phyloP scores from a whole-genome alignment of 2,113 vertebrate genomes.

The Calyptommatus sinebrachiatus region DNA sequence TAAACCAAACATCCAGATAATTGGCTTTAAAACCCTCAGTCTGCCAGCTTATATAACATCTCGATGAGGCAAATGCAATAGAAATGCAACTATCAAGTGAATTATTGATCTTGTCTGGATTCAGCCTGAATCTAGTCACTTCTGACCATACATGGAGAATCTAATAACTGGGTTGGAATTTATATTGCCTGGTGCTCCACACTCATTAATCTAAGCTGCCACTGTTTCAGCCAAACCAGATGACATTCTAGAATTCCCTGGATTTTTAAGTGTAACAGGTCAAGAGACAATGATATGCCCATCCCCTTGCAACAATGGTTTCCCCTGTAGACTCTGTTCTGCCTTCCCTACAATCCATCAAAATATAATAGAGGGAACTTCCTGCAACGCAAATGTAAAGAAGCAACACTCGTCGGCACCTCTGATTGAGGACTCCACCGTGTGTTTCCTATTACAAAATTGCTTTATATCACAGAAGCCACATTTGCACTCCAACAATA shows the following conservation, averaged over 20 bases:
- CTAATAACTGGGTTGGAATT: no score
- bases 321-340: not conserved
- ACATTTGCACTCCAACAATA: conserved; percentile 53
- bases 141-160: no score
- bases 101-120: no score
- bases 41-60: no score
- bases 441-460: conserved; percentile 74
- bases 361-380: conserved; percentile 35
- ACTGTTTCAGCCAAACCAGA: not conserved
- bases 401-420: conserved; percentile 62
- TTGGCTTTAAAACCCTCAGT: no score
- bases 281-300: not conserved
- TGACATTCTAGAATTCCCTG: not conserved
- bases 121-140: no score
- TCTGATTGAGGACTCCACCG: conserved; percentile 62
- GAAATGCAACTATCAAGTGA: no score
- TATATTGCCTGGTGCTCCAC: no score
- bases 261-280: not conserved
- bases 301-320: not conserved
- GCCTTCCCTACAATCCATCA: conserved; percentile 54
- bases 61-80: no score
- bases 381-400: conserved; percentile 54
- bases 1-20: no score
- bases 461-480: conserved; percentile 71
- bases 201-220: no score